phyloP scores from a whole-genome alignment of 1,140 invertebrate species.

The Dendrolimus kikuchii region DNA sequence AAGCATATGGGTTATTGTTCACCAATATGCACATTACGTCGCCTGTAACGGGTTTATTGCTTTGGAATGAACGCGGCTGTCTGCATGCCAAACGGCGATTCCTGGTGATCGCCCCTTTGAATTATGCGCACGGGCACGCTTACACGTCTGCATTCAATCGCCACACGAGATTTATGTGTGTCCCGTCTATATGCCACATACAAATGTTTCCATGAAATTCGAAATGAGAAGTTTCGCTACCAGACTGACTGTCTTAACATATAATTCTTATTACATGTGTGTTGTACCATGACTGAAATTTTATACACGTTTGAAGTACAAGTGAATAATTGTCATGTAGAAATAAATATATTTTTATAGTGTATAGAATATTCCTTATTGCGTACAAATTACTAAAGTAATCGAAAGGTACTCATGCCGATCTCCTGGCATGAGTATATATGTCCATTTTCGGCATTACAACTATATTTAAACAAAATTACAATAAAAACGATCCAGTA shows the following conservation, averaged over 20 bases:
- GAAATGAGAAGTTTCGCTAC: slow-evolving; percentile 22
- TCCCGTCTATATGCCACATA: slow-evolving; percentile 41
- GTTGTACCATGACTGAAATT: too few relatives aligned
- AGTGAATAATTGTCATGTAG: too few relatives aligned
- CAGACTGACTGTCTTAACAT: not conserved
- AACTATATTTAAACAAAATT: too few relatives aligned
- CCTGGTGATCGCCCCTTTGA: slow-evolving; percentile 66
- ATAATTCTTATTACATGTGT: too few relatives aligned
- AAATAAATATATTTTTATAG: too few relatives aligned
- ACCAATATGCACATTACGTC: slow-evolving; percentile 56
- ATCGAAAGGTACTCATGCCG: too few relatives aligned
- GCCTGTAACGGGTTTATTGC: slow-evolving; percentile 63
- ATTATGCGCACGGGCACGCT: slow-evolving; percentile 63
- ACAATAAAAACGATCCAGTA: too few relatives aligned
- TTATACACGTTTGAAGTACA: too few relatives aligned
- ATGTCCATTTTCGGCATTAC: too few relatives aligned
- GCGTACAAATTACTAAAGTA: too few relatives aligned
- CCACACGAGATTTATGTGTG: slow-evolving; percentile 56
- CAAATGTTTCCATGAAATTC: slow-evolving; percentile 55
- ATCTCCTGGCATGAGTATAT: too few relatives aligned
- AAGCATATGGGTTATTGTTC: slow-evolving; percentile 33
- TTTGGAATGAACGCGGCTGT: slow-evolving; percentile 57
- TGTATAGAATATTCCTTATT: too few relatives aligned
- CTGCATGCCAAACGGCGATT: slow-evolving; percentile 65
- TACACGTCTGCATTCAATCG: slow-evolving; percentile 61